Evolutionary conservation across 2,113 vertebrate species (phyloP), one percentile per base, ranked within the genome.

Genomic region (Aspidoscelis tigris): DNA sequence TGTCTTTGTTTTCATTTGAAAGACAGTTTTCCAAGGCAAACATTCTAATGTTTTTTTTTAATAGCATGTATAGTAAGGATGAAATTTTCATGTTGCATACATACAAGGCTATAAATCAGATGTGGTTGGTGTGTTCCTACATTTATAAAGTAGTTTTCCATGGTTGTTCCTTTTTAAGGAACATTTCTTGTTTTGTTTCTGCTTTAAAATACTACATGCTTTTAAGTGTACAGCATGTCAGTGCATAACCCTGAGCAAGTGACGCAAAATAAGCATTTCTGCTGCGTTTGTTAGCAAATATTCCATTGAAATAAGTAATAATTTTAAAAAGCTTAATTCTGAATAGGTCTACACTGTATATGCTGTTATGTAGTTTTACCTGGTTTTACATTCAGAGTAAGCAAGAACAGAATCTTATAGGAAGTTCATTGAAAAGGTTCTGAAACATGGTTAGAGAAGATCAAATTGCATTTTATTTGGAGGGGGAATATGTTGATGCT

Each of bases 1-100:
- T 76, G 71, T 89, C 89, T 75, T 65, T 89, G 88, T 92, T 83
- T 84, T 79, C 91, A 93, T 76, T 82, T 85, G 2, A 86, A 90
- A 64, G 70, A 88, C 89, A 2, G 7, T 8, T 26, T 69, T 58
- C 64, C 26, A 33, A 14, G 92, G 78, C 89, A 78, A 76, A 53
- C 50, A 82, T 76, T 79, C 74, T 84, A 81, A 2, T 26, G 33
- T 89, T 86, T 86, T 18, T 76, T 76, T 89, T n/a, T n/a, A n/a
- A n/a, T 90, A 70, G 81, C 92, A 33, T 26, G 87, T 68, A 7
- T 55, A 76, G 78, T 78, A 64, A 64, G 43, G 39, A 10, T 61
- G 58, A 64, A 73, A n/a, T 69, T 43, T 33, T 75, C 22, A 76
- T 47, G 20, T 10, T 84, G 76, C 39, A 39, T 86, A 76, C 58